Evolutionary conservation across 1,140 invertebrate genomes (phyloP), one percentile per base, ranked within the genome.

Genomic region (Platyscapa corneri): DNA sequence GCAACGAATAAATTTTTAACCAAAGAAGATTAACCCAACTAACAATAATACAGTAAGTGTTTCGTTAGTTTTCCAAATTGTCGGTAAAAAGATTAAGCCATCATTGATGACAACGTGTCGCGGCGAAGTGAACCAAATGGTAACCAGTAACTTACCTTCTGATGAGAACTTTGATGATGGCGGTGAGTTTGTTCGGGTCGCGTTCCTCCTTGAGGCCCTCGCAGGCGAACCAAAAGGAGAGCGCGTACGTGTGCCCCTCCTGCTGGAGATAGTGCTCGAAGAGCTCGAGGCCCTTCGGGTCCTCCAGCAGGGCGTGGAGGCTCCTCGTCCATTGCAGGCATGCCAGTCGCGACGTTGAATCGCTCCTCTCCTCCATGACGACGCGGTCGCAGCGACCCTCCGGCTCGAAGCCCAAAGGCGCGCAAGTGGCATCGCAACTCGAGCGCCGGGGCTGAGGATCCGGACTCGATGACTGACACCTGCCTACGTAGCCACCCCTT

Each of bases 151-250:
- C 84, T 12, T 0, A 86, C 81, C 82, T 86, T 81, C 86, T 86
- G 72, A 84, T 76, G 70, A 86, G 86, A 34, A 84, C 86, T 70
- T 84, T 86, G n/a, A 81, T 84, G 65, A 86, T 83, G 39, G 86
- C 72, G 64, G 67, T 56, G 72, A 86, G 86, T 49, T 86, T 95
- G 89, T 95, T 94, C 7, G 95, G 95, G 91, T 97, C 96, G 85
- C 94, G 94, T 90, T 97, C 96, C 90, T 96, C 96, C 89, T 97
- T 97, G 83, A 98, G 95, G 30, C 98, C 98, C 91, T 97, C 96
- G 92, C 97, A 98, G 72, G 97, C 97, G 93, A 98, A 98, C 95
- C 97, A 98, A 93, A 98, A 98, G 90, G 97, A 96, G 86, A 98
- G 95, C 78, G 96, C 95, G 91, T 97, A 95, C 87, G 95, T 95